Conservation (phyloP, 2,888 invertebrate genomes). For the Mongoloraphidia duomilia region DNA sequence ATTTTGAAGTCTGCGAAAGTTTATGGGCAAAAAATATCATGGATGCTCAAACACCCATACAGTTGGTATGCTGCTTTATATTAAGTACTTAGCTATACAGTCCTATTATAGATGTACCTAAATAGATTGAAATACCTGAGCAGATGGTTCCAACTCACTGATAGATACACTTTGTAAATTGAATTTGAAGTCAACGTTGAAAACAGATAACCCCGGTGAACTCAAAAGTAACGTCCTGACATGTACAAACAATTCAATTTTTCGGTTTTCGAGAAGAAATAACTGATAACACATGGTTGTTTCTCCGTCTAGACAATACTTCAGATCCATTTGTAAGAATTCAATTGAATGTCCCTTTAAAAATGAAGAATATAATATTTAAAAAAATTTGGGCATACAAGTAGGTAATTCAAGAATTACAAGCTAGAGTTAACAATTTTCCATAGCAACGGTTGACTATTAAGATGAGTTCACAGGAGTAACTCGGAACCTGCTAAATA, state of each 20-base stretch:
- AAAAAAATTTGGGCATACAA: too few relatives aligned
- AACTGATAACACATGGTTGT: constrained; percentile 25
- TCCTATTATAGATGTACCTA: neutral
- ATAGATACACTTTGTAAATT: constrained; percentile 21
- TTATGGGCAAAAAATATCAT: neutral
- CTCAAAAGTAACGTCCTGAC: constrained; percentile 17
- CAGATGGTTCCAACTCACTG: constrained; percentile 21
- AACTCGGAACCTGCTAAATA: too few relatives aligned
- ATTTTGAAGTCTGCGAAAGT: too few relatives aligned
- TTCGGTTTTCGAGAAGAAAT: constrained; percentile 24
- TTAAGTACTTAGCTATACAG: too few relatives aligned
- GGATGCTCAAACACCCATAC: constrained; percentile 10
- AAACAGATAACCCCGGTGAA: constrained; percentile 16
- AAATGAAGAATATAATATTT: neutral
- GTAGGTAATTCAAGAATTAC: too few relatives aligned
- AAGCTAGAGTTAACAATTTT: too few relatives aligned
- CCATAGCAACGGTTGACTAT: too few relatives aligned
- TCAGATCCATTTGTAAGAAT: constrained; percentile 23
- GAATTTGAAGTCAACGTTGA: constrained; percentile 14
- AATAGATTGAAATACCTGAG: constrained; percentile 6
- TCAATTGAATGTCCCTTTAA: constrained; percentile 18
- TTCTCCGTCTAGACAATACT: constrained; percentile 20
- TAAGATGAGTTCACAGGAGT: too few relatives aligned
- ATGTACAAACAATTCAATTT: constrained; percentile 21
- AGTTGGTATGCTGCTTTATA: too few relatives aligned